These are phyloP conservation scores for Etheostoma perlongum DNA, from an alignment of 2,797 vertebrate genomes.

Conservation along the genomic window DNA sequence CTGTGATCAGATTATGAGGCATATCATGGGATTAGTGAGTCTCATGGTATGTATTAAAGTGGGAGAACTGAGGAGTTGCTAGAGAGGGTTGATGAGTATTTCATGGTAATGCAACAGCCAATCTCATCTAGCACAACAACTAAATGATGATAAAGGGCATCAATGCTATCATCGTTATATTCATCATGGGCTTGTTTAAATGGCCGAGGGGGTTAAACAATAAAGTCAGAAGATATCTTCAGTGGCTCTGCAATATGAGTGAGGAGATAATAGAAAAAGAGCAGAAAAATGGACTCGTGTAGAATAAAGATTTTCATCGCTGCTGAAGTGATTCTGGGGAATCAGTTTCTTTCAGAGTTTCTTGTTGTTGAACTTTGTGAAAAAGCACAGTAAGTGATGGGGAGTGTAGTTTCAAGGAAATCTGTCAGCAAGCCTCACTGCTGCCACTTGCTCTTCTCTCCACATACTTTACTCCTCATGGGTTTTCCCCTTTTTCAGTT, in stretches of 20 bases:
- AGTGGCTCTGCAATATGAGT: constrained; percentile 37
- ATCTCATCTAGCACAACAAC: constrained; percentile 42
- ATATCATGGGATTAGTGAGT: constrained; percentile 73
- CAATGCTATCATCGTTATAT: constrained; percentile 47
- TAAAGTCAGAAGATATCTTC: constrained; percentile 45
- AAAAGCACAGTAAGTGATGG: constrained; percentile 12
- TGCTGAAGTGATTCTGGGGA: constrained; percentile 17
- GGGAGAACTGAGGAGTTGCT: constrained; percentile 42
- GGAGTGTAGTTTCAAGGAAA: constrained; percentile 30
- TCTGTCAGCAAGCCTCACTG: not conserved
- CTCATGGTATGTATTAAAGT: constrained; percentile 67
- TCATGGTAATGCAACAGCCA: constrained; percentile 59
- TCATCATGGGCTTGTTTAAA: constrained; percentile 58
- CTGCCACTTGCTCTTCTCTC: not conserved
- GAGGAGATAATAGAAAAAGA: constrained; percentile 31
- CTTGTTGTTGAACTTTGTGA: constrained; percentile 34
- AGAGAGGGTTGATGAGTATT: constrained; percentile 64
- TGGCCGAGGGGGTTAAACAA: constrained; percentile 49
- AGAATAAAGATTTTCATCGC: constrained; percentile 22
- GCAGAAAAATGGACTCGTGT: constrained; percentile 31
- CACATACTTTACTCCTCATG: constrained; percentile 15
- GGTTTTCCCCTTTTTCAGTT: constrained; percentile 34
- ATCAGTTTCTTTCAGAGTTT: constrained; percentile 43
- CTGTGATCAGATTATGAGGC: constrained; percentile 79
- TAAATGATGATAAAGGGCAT: constrained; percentile 75